Conservation (phyloP, 2,888 invertebrate genomes). For the Hesperia comma region DNA sequence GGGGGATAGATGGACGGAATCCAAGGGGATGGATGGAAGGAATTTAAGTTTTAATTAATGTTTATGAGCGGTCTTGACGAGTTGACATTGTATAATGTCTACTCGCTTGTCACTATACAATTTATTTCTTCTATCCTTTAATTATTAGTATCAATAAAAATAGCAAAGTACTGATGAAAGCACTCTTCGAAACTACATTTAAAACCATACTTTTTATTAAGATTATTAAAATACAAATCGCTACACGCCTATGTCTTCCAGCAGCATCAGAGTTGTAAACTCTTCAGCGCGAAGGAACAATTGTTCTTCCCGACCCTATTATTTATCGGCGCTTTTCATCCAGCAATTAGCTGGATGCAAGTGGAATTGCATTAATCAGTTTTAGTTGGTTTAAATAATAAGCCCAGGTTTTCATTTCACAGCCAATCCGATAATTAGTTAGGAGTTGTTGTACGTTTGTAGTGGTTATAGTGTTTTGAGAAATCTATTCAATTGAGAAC, state of each 20-base stretch:
- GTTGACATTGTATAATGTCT: no score
- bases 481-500: background rate
- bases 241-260: background rate
- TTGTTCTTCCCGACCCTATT: constrained; percentile 10
- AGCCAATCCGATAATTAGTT: background rate
- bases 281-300: background rate
- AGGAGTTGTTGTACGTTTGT: background rate
- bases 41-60: no score
- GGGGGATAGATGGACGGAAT: no score
- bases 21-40: no score
- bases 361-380: constrained; percentile 23
- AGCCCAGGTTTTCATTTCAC: constrained; percentile 1
- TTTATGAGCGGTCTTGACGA: no score
- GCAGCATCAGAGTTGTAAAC: background rate
- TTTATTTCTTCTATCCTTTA: no score
- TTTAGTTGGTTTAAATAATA: constrained; percentile 14
- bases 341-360: constrained; percentile 17
- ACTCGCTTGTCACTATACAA: no score
- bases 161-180: no score
- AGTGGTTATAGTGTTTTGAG: constrained; percentile 1
- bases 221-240: background rate
- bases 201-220: no score
- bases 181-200: no score
- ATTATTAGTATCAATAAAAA: no score
- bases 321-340: constrained; percentile 16